Evolutionary conservation across 2,113 vertebrate species (phyloP).

Genomic region (Prietella phreatophila): DNA sequence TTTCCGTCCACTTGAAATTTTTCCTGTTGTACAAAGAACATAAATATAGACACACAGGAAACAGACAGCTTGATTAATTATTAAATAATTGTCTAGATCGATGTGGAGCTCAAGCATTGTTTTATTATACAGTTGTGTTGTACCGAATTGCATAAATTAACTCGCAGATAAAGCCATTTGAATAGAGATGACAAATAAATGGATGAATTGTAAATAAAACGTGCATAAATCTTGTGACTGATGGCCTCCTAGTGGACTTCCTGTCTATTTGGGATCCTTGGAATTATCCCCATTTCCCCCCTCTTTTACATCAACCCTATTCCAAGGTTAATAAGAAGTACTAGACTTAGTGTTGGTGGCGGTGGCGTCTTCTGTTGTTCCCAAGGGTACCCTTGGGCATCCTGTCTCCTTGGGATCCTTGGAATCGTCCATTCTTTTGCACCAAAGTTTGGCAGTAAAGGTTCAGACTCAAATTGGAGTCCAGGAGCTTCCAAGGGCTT

Average conservation of each 20-base stretch:
- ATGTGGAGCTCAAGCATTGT: not conserved
- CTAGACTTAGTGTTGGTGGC: not conserved
- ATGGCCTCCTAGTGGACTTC: not conserved
- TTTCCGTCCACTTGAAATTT: constrained; percentile 43
- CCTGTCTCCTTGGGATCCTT: not conserved
- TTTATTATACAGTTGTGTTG: not conserved
- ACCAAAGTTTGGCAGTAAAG: not conserved
- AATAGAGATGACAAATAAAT: not conserved
- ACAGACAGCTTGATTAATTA: constrained; percentile 16
- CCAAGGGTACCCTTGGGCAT: not conserved
- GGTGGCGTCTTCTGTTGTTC: not conserved
- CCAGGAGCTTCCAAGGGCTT: not conserved
- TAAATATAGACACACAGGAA: constrained; percentile 23
- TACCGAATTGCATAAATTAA: not conserved
- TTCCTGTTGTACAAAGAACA: constrained; percentile 21
- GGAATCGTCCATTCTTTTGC: not conserved
- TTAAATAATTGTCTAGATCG: not conserved
- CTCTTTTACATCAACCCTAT: not conserved
- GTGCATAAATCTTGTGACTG: not conserved
- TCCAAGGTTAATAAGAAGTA: not conserved
- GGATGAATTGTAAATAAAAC: not conserved
- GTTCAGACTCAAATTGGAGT: not conserved
- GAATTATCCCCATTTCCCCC: not conserved
- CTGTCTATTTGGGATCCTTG: not conserved
- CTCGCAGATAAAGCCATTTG: not conserved